Percentiles rank a stretch among this genome's conserved stretches.
phyloP scores from a whole-genome alignment of 1,140 invertebrate species.

The Paraescarpia echinospica region DNA sequence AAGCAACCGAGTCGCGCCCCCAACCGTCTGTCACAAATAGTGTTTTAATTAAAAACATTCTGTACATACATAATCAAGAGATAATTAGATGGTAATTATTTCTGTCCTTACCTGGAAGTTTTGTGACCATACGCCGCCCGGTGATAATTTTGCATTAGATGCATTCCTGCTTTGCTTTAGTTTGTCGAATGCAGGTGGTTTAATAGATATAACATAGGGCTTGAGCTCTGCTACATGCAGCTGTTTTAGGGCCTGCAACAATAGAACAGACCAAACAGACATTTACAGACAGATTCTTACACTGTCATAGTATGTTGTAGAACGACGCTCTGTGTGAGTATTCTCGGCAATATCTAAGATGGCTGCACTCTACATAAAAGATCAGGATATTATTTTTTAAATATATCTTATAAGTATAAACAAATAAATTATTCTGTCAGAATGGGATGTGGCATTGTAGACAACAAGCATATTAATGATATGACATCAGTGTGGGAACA shows the following conservation, averaged over 20 bases:
- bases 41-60: too few species aligned
- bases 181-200: conserved; percentile 7
- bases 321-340: neutral
- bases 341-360: neutral
- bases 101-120: neutral
- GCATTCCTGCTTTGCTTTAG: neutral
- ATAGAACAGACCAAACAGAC: neutral
- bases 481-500: too few species aligned
- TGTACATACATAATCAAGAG: neutral
- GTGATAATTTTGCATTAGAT: neutral
- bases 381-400: neutral
- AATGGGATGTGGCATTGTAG: neutral
- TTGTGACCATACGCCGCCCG: neutral
- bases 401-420: neutral
- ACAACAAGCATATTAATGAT: neutral
- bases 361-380: neutral
- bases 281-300: neutral
- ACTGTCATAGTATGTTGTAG: neutral
- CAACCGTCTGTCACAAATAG: too few species aligned
- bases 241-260: neutral
- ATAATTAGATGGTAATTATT: neutral
- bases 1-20: too few species aligned
- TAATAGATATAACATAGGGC: conserved; percentile 12
- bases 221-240: neutral
- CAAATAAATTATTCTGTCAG: neutral